Conservation (phyloP, 2,888 invertebrate genomes). For the Synergus umbraculus region DNA sequence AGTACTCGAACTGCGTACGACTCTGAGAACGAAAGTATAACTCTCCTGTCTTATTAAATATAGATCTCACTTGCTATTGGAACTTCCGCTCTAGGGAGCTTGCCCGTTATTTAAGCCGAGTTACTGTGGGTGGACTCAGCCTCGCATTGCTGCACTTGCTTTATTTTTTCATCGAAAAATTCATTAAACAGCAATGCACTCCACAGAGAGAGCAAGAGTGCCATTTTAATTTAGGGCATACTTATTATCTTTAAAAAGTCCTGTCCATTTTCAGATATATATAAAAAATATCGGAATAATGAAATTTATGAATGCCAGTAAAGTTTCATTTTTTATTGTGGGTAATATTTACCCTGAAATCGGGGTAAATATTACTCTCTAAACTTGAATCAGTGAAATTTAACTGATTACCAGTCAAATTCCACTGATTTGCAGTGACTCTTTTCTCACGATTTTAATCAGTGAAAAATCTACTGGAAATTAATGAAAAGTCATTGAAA, state of each 20-base stretch:
- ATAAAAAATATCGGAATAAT: too few relatives aligned
- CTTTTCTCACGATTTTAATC: too few relatives aligned
- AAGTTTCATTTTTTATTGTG: too few relatives aligned
- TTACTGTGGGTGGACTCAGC: conserved; percentile 35
- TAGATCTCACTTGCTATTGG: conserved; percentile 68
- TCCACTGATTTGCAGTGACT: too few relatives aligned
- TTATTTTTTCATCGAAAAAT: conserved; percentile 37
- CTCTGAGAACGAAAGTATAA: conserved; percentile 64
- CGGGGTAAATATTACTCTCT: too few relatives aligned
- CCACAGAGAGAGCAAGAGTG: conserved; percentile 7
- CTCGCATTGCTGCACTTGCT: neutral
- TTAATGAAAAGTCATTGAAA: too few relatives aligned
- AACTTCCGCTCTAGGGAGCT: conserved; percentile 63
- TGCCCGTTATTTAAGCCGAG: conserved; percentile 62
- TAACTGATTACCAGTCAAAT: too few relatives aligned
- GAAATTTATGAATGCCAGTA: too few relatives aligned
- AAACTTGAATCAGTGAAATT: too few relatives aligned
- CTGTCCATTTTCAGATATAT: neutral
- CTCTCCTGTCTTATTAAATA: conserved; percentile 71
- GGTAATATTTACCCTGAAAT: too few relatives aligned
- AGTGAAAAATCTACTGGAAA: too few relatives aligned
- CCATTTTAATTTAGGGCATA: neutral
- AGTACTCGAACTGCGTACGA: conserved; percentile 64
- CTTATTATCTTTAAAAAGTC: neutral
- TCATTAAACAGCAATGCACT: conserved; percentile 33